These are phyloP conservation scores for Melieria omissa DNA, from an alignment of 2,888 invertebrate species.

Conservation along the genomic window DNA sequence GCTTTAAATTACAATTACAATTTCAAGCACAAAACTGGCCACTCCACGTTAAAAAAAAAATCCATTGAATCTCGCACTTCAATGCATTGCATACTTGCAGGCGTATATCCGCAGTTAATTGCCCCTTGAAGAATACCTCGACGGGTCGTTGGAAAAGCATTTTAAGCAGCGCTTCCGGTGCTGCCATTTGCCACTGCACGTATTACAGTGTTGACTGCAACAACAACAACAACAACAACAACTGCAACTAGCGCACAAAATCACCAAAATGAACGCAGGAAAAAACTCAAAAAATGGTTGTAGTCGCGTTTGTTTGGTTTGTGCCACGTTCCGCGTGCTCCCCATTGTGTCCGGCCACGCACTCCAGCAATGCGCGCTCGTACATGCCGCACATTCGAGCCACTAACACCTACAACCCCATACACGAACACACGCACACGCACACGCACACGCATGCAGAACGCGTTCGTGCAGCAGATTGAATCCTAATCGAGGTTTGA, in stretches of 20 bases:
- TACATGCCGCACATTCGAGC: no score
- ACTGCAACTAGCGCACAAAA: no score
- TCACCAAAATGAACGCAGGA: no score
- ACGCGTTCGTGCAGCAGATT: slow-evolving; percentile 52
- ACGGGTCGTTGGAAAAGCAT: slow-evolving; percentile 46
- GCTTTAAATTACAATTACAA: not conserved
- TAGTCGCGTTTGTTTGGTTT: no score
- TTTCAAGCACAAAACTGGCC: not conserved
- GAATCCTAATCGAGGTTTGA: slow-evolving; percentile 65
- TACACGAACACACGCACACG: no score
- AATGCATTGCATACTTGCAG: slow-evolving; percentile 33
- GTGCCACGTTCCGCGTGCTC: no score
- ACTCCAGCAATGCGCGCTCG: no score
- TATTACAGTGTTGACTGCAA: not conserved
- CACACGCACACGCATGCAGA: no score
- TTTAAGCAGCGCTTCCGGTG: slow-evolving; percentile 50
- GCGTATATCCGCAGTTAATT: slow-evolving; percentile 52
- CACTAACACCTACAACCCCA: no score
- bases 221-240: no score
- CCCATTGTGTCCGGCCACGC: no score
- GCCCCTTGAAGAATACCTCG: slow-evolving; percentile 62
- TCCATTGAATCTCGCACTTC: slow-evolving; percentile 26
- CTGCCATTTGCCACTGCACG: slow-evolving; percentile 13
- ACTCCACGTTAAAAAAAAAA: not conserved
- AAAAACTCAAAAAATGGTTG: no score